Conservation (phyloP, 2,888 invertebrate genomes). For the Lathronympha strigana region DNA sequence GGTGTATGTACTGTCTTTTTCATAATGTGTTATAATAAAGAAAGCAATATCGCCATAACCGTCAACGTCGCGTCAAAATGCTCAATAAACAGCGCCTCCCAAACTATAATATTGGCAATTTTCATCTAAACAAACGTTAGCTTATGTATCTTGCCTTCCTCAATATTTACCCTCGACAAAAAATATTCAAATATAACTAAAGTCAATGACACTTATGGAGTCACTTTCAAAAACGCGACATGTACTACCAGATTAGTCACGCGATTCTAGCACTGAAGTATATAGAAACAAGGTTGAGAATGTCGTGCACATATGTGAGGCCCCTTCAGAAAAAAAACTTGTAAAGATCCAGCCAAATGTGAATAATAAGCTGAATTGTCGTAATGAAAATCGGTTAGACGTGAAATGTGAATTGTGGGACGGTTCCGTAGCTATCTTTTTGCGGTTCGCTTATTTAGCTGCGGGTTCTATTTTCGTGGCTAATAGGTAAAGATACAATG, state of each 20-base stretch:
- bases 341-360: constrained; percentile 33
- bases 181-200: constrained; percentile 33
- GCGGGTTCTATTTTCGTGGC: not conserved
- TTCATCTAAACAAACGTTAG: constrained; percentile 7
- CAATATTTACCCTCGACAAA: constrained; percentile 14
- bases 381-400: constrained; percentile 31
- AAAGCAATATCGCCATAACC: not conserved
- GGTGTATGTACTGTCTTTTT: too few species aligned
- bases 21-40: too few species aligned
- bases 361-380: constrained; percentile 39
- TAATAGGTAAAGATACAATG: not conserved
- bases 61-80: not conserved
- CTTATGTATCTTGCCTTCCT: constrained; percentile 10
- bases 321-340: constrained; percentile 31
- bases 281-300: not conserved
- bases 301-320: not conserved
- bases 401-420: constrained; percentile 17
- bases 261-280: not conserved
- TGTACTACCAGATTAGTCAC: not conserved
- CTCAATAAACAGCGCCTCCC: not conserved
- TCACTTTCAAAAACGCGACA: constrained; percentile 25
- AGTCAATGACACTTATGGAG: constrained; percentile 25
- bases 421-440: constrained; percentile 6
- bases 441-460: not conserved
- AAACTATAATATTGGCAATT: constrained; percentile 4